Base-by-base conservation (phyloP, 2,113 vertebrate species). In the Eonycteris spelaea region DNA sequence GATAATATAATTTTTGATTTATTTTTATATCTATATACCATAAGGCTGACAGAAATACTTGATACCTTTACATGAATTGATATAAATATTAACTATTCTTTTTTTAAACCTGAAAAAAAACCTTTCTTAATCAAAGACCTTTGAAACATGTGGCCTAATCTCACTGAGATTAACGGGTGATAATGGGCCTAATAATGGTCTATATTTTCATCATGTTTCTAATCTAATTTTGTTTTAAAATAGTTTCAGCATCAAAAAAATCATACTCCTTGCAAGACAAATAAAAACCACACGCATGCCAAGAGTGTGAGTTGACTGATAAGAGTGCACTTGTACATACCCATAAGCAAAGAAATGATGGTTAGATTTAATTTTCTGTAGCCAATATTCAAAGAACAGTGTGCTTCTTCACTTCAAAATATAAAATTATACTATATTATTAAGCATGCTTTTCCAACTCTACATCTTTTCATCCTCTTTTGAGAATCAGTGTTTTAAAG, bases 361-460 rank as follows among this genome's bases (percentile, higher is more conserved):
- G 19, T 43, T 63, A 73, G 53, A 40, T 94, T 92, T 51, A 84
- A 86, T 70, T 90, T 86, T 91, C 84, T 78, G 6, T 48, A 74
- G 74, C 61, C 5, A 6, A 10, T 55, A 65, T 63, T 77, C 6
- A 77, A 84, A 91, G 73, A 53, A 15, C 18, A 57, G 19, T 79
- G 1, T 26, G 12, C 28, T 88, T 79, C 71, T 40, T 77, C n/a
- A 91, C 12, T 83, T 68, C 35, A 79, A 96, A 92, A 33, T 45
- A 65, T 57, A 53, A 70, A 92, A 85, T 71, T 28, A 74, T 3
- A 67, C 22, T 30, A 5, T 68, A 45, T 45, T 74, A 51, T 68
- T 75, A 30, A 59, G 40, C 3, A 35, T 35, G 22, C 1, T 86
- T 91, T 86, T 74, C 22, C 28, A 86, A 40, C 22, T 65, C 14